Evolutionary conservation across 2,888 invertebrate species (phyloP).

Genomic region (Drosophila hawaiiensis): DNA sequence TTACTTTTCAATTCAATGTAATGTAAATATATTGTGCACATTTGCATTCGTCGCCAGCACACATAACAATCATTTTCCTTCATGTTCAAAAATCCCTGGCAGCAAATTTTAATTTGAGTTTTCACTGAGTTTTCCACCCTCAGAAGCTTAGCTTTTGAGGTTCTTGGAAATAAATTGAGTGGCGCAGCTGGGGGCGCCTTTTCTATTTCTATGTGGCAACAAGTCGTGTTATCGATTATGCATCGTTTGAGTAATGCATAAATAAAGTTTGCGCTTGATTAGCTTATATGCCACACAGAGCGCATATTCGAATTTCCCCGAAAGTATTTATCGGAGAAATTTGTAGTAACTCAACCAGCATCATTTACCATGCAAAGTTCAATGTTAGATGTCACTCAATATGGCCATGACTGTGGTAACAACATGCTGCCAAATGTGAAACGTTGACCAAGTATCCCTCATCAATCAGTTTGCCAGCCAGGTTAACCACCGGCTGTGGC

Average conservation of each 20-base stretch:
- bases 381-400: slow-evolving; percentile 76
- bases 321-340: slow-evolving; percentile 68
- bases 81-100: slow-evolving; percentile 18
- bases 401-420: slow-evolving; percentile 29
- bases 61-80: slow-evolving; percentile 41
- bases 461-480: slow-evolving; percentile 66
- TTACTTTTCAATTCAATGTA: slow-evolving; percentile 67
- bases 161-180: slow-evolving; percentile 24
- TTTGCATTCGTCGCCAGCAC: slow-evolving; percentile 36
- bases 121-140: slow-evolving; percentile 15
- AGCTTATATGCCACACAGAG: slow-evolving; percentile 20
- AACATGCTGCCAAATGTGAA: slow-evolving; percentile 38
- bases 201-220: slow-evolving; percentile 9
- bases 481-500: slow-evolving; percentile 19
- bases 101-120: slow-evolving; percentile 59
- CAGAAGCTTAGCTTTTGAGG: slow-evolving; percentile 13
- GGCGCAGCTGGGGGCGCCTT: slow-evolving; percentile 17
- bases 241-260: slow-evolving; percentile 42
- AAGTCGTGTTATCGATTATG: slow-evolving; percentile 26
- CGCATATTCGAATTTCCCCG: slow-evolving; percentile 37
- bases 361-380: slow-evolving; percentile 62
- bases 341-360: slow-evolving; percentile 11
- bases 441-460: slow-evolving; percentile 35
- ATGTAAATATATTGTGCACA: slow-evolving; percentile 44
- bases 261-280: slow-evolving; percentile 44